A percentile compares a stretch with the other conserved stretches of the same genome.
Evolutionary conservation across 2,797 vertebrate genomes (phyloP).

Genomic region (Vultur gryphus): DNA sequence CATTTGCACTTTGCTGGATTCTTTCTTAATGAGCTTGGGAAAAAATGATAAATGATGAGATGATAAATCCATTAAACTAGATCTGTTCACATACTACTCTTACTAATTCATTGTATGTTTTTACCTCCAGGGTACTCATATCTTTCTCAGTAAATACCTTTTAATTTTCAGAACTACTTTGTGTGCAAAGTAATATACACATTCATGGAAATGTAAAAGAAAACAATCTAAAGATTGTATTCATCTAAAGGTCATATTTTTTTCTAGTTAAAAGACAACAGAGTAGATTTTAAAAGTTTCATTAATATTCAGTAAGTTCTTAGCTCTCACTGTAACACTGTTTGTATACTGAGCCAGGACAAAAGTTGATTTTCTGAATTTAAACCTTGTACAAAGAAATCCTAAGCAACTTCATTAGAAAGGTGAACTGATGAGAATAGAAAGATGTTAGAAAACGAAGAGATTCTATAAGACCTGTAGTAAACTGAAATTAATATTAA

Average conservation of each 20-base stretch:
- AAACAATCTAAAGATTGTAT: neutral
- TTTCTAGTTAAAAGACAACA: conserved; percentile 11
- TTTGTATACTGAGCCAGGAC: neutral
- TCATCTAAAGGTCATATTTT: conserved; percentile 44
- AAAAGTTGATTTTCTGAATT: conserved; percentile 46
- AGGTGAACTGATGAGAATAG: neutral
- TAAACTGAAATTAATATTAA: neutral
- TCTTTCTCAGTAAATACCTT: neutral
- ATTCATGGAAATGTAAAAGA: conserved; percentile 1
- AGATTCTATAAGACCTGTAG: neutral
- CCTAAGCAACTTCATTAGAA: conserved; percentile 2
- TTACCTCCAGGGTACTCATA: neutral
- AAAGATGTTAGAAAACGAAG: neutral
- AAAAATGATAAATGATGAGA: neutral
- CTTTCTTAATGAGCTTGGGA: conserved; percentile 52
- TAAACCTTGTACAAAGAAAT: conserved; percentile 6
- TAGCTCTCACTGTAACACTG: neutral
- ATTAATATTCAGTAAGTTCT: conserved; percentile 52
- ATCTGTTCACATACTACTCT: neutral
- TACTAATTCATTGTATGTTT: neutral
- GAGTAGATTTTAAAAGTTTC: conserved; percentile 42
- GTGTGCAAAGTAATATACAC: neutral
- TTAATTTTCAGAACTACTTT: neutral
- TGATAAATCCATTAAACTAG: conserved; percentile 42
- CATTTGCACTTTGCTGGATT: conserved; percentile 19